These are phyloP conservation scores for Bellardia bayeri DNA, from an alignment of 2,888 invertebrate genomes.

Conservation along the genomic window DNA sequence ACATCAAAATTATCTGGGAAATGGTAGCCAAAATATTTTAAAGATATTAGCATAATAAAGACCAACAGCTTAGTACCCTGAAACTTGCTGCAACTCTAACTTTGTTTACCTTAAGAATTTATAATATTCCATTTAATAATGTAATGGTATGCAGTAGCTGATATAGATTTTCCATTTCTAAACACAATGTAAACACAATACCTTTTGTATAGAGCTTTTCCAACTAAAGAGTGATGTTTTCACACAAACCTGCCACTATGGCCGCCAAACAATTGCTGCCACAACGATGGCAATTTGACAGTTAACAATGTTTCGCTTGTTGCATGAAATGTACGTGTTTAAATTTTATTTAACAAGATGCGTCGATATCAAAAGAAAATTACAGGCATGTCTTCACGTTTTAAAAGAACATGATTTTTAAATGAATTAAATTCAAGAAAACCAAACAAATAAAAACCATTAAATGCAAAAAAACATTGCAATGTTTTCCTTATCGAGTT, in stretches of 20 bases:
- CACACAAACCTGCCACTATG: conserved; percentile 1
- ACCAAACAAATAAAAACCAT: conserved; percentile 13
- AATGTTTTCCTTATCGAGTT: conserved; percentile 24
- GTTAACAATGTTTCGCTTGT: conserved; percentile 69
- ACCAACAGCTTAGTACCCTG: too few species aligned
- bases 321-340: conserved; percentile 63
- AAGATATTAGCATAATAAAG: too few species aligned
- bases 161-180: background rate
- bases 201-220: background rate
- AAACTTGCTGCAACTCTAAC: background rate
- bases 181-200: background rate
- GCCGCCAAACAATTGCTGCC: conserved; percentile 21
- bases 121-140: background rate
- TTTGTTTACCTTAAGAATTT: background rate
- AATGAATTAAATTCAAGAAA: conserved; percentile 44
- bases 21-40: too few species aligned
- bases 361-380: conserved; percentile 60
- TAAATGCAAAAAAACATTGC: background rate
- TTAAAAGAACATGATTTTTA: conserved; percentile 64
- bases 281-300: conserved; percentile 58
- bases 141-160: background rate
- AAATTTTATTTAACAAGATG: conserved; percentile 68
- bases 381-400: conserved; percentile 65
- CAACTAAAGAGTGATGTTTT: conserved; percentile 24
- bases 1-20: background rate